Percentiles rank a stretch among this genome's conserved stretches.
phyloP scores from a whole-genome alignment of 1,140 invertebrate genomes.

The Drosophila sp. region DNA sequence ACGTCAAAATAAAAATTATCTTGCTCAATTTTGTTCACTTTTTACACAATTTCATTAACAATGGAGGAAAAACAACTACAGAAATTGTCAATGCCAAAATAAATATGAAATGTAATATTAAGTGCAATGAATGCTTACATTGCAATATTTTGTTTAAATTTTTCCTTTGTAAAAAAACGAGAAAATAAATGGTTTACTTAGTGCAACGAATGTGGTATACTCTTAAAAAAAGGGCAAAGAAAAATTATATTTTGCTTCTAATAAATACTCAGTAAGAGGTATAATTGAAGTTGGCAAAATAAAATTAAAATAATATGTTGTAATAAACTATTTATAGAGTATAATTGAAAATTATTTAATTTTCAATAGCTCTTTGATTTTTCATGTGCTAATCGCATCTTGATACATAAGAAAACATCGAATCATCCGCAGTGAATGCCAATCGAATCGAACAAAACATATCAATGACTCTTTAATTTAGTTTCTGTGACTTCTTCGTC shows the following conservation, averaged over 20 bases:
- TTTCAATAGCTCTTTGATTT: constrained; percentile 14
- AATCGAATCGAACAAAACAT: constrained; percentile 25
- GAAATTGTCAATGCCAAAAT: constrained; percentile 78
- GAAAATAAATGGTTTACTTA: constrained; percentile 26
- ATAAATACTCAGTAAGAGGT: not conserved
- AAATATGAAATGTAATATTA: constrained; percentile 62
- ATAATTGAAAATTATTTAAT: constrained; percentile 10
- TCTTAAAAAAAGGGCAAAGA: too few relatives aligned
- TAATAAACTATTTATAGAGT: not conserved
- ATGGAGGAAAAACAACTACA: constrained; percentile 36
- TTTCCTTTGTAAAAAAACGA: constrained; percentile 38
- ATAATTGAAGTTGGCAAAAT: not conserved
- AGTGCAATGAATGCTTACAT: constrained; percentile 63
- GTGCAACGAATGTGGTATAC: constrained; percentile 22
- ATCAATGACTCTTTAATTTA: constrained; percentile 23
- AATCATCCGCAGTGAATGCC: constrained; percentile 31
- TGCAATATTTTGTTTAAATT: constrained; percentile 36
- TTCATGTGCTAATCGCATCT: constrained; percentile 13
- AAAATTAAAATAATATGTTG: not conserved
- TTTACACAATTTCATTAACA: constrained; percentile 75
- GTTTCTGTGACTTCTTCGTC: not conserved
- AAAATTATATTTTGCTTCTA: too few relatives aligned
- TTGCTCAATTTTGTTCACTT: constrained; percentile 60
- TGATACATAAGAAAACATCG: constrained; percentile 24
- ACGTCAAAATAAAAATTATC: constrained; percentile 43